These are phyloP conservation scores for Puntigrus tetrazona DNA, from an alignment of 2,113 vertebrate species.

Conservation along the genomic window DNA sequence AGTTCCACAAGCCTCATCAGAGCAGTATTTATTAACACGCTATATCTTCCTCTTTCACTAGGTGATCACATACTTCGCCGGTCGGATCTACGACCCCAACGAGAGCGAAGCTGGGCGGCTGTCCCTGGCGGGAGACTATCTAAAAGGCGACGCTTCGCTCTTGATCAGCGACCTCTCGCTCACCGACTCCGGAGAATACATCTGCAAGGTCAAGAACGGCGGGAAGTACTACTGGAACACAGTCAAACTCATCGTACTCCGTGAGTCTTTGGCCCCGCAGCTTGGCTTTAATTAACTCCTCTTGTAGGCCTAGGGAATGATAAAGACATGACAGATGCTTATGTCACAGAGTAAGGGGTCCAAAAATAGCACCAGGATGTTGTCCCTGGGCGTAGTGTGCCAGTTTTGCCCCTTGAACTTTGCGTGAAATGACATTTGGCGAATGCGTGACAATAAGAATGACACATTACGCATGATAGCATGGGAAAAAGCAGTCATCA, in stretches of 20 bases:
- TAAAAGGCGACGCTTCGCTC: conserved; percentile 87
- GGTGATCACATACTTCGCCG: conserved; percentile 90
- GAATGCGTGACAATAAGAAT: conserved; percentile 19
- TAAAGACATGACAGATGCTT: conserved; percentile 45
- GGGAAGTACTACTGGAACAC: conserved; percentile 86
- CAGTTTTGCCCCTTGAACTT: background rate
- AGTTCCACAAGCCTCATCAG: background rate
- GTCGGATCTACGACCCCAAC: conserved; percentile 78
- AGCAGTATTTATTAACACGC: background rate
- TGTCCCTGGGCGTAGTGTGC: conserved; percentile 10
- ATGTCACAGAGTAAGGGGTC: conserved; percentile 9
- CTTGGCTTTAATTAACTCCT: conserved; percentile 26
- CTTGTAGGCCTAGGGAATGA: conserved; percentile 7
- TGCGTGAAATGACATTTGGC: conserved; percentile 40
- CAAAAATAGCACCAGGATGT: conserved; percentile 42
- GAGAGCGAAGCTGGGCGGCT: conserved; percentile 80
- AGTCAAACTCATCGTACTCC: conserved; percentile 85
- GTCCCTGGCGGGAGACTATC: conserved; percentile 86
- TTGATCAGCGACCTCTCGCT: conserved; percentile 85
- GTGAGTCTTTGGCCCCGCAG: conserved; percentile 70
- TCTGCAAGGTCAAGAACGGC: conserved; percentile 91
- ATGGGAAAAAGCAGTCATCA: background rate
- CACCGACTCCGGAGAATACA: conserved; percentile 87
- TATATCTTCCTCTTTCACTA: conserved; percentile 55
- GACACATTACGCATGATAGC: background rate